Conservation (phyloP, 1,140 invertebrate species). For the Pseudomyrmex cubaensis region DNA sequence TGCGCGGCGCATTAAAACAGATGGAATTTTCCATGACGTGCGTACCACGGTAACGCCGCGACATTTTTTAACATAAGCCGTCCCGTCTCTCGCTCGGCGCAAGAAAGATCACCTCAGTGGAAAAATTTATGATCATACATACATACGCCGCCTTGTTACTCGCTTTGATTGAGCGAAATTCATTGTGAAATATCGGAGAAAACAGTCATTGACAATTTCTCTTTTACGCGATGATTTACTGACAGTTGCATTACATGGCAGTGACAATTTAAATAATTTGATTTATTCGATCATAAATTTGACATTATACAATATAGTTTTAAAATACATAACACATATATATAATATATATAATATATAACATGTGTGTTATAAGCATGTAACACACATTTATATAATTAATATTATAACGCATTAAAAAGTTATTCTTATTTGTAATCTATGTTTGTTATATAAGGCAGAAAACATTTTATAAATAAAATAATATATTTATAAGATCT, state of each 20-base stretch:
- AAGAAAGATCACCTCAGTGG: slow-evolving; percentile 17
- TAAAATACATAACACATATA: too few relatives aligned
- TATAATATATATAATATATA: neutral
- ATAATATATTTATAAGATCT: too few relatives aligned
- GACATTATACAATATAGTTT: slow-evolving; percentile 6
- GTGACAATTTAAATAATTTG: slow-evolving; percentile 7
- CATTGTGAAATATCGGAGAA: slow-evolving; percentile 7
- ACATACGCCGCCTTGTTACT: neutral
- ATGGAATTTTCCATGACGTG: slow-evolving; percentile 52
- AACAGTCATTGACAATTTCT: neutral
- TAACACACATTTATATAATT: too few relatives aligned
- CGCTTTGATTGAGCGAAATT: slow-evolving; percentile 18
- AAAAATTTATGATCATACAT: slow-evolving; percentile 29
- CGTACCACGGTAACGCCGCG: neutral
- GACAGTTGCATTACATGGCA: neutral
- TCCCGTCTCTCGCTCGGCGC: neutral
- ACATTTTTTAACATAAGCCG: slow-evolving; percentile 15
- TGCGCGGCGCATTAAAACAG: slow-evolving; percentile 46
- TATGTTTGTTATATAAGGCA: neutral
- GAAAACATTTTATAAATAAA: too few relatives aligned
- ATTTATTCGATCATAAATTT: slow-evolving; percentile 6
- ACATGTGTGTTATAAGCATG: neutral
- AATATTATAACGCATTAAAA: too few relatives aligned
- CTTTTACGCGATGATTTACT: neutral
- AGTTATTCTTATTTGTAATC: neutral